Conservation (phyloP, 2,888 invertebrate genomes). For the Bugulina stolonifera region DNA sequence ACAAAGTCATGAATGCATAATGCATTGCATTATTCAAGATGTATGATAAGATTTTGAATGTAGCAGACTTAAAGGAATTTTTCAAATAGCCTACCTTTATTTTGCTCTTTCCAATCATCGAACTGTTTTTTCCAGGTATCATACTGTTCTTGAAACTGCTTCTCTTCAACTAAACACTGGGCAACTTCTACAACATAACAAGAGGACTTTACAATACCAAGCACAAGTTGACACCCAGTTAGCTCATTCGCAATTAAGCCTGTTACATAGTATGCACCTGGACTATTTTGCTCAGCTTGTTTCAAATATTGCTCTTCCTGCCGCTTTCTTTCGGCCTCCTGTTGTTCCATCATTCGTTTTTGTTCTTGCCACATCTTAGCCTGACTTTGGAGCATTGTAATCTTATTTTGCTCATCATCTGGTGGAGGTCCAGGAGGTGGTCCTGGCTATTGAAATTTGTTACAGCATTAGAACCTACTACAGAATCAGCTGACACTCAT, state of each 20-base stretch:
- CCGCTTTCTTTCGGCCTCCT: not conserved
- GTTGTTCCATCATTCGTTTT: constrained; percentile 30
- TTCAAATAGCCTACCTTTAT: constrained; percentile 63
- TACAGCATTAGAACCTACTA: too few species aligned
- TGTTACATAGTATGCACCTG: too few species aligned
- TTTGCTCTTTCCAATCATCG: constrained; percentile 82
- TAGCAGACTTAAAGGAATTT: too few species aligned
- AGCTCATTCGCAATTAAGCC: too few species aligned
- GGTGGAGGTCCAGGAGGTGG: constrained; percentile 46
- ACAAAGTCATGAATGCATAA: not conserved
- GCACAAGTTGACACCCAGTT: too few species aligned
- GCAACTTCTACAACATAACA: constrained; percentile 27
- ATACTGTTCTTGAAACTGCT: constrained; percentile 80
- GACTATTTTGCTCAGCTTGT: not conserved
- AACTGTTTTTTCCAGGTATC: constrained; percentile 86
- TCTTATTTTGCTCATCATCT: constrained; percentile 33
- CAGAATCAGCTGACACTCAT: too few species aligned
- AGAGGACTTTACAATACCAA: too few species aligned
- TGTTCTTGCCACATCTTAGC: constrained; percentile 41
- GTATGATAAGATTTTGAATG: too few species aligned
- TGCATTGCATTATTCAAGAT: too few species aligned
- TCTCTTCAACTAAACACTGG: constrained; percentile 62
- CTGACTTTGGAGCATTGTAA: constrained; percentile 38
- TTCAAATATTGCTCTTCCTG: constrained; percentile 17
- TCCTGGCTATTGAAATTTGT: constrained; percentile 42